Evolutionary conservation across 2,797 vertebrate genomes (phyloP).

Genomic region (Siniperca undulata): DNA sequence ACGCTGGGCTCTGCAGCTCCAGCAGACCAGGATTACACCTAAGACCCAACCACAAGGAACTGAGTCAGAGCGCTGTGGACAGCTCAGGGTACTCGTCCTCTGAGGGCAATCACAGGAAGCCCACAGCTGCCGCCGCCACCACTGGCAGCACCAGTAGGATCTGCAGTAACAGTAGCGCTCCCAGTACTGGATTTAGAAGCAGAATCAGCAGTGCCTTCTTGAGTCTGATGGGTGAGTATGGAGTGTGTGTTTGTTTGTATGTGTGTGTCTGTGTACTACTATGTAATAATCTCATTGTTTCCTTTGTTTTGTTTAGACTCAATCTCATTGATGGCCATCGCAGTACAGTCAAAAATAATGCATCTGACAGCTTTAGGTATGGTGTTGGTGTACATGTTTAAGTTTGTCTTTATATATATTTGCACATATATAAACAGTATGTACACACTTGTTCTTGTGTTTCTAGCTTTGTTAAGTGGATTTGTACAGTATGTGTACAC

Average conservation of each 20-base stretch:
- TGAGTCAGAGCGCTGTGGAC: conserved; percentile 57
- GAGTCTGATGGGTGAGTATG: conserved; percentile 60
- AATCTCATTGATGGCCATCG: neutral
- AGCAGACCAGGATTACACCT: conserved; percentile 18
- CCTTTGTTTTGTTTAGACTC: conserved; percentile 41
- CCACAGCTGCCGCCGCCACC: neutral
- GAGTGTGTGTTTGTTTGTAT: conserved; percentile 3
- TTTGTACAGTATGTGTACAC: conserved; percentile 12
- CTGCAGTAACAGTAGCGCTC: neutral
- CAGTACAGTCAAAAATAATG: conserved; percentile 33
- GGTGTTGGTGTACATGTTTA: neutral
- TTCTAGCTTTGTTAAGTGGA: conserved; percentile 9
- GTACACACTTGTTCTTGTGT: neutral
- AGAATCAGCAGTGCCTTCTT: conserved; percentile 43
- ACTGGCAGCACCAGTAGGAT: neutral
- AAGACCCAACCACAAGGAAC: conserved; percentile 40
- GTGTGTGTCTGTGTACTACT: conserved; percentile 5
- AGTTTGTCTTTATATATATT: neutral
- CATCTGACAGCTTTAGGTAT: conserved; percentile 50
- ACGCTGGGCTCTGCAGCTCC: conserved; percentile 16
- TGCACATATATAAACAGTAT: neutral
- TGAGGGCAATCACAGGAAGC: conserved; percentile 61
- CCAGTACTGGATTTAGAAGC: conserved; percentile 14
- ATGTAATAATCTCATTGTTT: neutral
- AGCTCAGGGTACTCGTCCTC: conserved; percentile 84